Conservation (phyloP, 2,113 vertebrate genomes). For the Echinops telfairi region DNA sequence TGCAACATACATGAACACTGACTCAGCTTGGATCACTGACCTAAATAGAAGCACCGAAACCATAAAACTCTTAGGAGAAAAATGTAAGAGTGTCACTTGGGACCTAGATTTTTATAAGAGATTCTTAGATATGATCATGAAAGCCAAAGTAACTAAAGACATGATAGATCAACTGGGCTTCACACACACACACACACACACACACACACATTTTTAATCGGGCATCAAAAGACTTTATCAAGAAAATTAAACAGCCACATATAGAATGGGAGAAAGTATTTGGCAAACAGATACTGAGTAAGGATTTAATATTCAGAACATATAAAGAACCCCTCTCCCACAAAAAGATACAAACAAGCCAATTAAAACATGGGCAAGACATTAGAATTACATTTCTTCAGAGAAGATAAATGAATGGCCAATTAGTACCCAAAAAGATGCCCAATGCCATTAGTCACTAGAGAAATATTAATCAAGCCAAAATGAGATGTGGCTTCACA, state of each 20-base stretch:
- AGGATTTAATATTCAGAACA: neutral
- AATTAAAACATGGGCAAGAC: neutral
- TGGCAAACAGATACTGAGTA: neutral
- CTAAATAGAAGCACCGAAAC: neutral
- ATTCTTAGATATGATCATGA: neutral
- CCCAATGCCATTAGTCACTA: neutral
- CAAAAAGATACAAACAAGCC: neutral
- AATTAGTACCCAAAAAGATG: neutral
- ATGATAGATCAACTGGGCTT: too few species aligned
- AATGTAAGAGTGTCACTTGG: neutral
- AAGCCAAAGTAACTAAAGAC: too few species aligned
- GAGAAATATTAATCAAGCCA: neutral
- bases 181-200: too few species aligned
- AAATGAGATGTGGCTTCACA: neutral
- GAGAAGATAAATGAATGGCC: neutral
- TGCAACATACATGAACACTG: neutral
- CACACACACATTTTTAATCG: too few species aligned
- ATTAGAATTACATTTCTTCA: neutral
- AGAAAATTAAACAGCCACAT: neutral
- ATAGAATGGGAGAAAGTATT: neutral
- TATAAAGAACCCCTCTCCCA: neutral
- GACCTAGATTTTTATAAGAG: neutral
- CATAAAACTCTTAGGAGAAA: neutral
- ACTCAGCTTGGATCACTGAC: neutral
- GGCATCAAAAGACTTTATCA: neutral